These are phyloP conservation scores for Thermophis baileyi DNA, from an alignment of 2,113 vertebrate genomes.

Conservation along the genomic window DNA sequence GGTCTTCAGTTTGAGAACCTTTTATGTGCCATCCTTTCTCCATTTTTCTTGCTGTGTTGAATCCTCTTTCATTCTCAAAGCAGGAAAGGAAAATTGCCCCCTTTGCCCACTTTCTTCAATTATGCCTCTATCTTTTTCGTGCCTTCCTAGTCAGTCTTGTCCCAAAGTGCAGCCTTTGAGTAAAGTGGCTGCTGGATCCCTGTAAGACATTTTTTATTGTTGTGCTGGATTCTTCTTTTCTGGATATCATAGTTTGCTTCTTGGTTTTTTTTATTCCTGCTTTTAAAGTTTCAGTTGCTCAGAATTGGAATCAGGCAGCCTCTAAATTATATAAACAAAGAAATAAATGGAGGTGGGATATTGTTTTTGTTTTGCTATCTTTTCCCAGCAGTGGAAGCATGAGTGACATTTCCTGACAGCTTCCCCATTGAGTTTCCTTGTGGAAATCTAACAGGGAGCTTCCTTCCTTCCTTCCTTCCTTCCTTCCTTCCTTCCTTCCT, in stretches of 20 bases:
- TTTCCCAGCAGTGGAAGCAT: neutral
- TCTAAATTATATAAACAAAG: neutral
- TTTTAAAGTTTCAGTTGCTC: neutral
- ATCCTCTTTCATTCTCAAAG: neutral
- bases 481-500: no score
- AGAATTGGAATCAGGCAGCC: neutral
- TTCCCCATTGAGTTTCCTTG: neutral
- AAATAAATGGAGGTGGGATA: neutral
- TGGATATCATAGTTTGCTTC: neutral
- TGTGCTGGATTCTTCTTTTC: neutral
- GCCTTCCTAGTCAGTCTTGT: neutral
- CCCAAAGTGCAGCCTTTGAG: neutral
- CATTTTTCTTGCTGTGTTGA: neutral
- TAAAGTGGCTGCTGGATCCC: neutral
- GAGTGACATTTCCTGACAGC: neutral
- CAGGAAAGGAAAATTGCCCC: neutral
- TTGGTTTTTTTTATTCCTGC: neutral
- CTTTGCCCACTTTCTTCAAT: neutral
- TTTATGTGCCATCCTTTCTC: neutral
- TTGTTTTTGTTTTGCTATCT: neutral
- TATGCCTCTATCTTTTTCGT: neutral
- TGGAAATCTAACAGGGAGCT: neutral
- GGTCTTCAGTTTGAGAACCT: neutral
- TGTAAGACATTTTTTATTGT: neutral
- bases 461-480: neutral